A percentile compares a stretch with the other conserved stretches of the same genome.
Evolutionary conservation across 92 coral and sea anemone species (phyloP).

Genomic region (Paragorgia papillata): DNA sequence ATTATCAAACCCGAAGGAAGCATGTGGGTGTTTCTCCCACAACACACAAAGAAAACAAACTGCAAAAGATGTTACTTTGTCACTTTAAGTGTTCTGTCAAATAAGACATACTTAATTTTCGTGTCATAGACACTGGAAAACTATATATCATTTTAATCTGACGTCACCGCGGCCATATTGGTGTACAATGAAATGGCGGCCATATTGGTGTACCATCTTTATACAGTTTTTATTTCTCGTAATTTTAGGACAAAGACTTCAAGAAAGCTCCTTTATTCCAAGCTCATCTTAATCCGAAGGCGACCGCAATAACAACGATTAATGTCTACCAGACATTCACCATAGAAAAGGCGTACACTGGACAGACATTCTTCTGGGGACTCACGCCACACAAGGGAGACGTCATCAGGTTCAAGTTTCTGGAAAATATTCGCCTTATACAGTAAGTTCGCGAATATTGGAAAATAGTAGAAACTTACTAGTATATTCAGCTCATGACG

Average conservation of each 20-base stretch:
- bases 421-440: conserved; percentile 55
- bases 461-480: too few species aligned
- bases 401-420: conserved; percentile 79
- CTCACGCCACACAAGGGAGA: conserved; percentile 87
- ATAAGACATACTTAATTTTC: too few species aligned
- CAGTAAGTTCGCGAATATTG: conserved; percentile 54
- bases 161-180: too few species aligned
- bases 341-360: conserved; percentile 86
- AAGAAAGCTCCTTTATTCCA: conserved; percentile 96
- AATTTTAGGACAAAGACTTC: conserved; percentile 87
- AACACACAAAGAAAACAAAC: too few species aligned
- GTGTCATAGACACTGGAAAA: too few species aligned
- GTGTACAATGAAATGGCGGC: too few species aligned
- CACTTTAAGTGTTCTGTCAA: too few species aligned
- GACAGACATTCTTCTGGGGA: conserved; percentile 98
- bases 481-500: background rate
- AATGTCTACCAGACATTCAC: conserved; percentile 76
- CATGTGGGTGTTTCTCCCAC: too few species aligned
- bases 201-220: too few species aligned
- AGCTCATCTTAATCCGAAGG: conserved; percentile 96
- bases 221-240: background rate
- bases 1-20: too few species aligned
- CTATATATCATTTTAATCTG: too few species aligned
- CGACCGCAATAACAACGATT: conserved; percentile 64
- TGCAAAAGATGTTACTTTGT: too few species aligned